phyloP scores from a whole-genome alignment of 2,888 invertebrate genomes.

The Megamerina dolium region DNA sequence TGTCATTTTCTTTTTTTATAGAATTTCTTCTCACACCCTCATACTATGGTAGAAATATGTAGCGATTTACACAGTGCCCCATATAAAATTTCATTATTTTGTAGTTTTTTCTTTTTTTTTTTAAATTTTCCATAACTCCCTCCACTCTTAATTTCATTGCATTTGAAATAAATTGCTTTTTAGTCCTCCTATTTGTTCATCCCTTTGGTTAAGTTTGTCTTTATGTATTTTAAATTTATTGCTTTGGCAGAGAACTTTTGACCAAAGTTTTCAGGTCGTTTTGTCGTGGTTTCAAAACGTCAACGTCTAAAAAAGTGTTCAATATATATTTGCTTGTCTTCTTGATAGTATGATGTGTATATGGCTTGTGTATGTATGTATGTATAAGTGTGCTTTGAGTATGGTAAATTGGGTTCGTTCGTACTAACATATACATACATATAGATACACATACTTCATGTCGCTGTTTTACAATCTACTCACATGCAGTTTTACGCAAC shows the following conservation, averaged over 20 bases:
- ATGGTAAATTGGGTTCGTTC: too few relatives aligned
- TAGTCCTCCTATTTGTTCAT: conserved; percentile 9
- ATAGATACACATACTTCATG: conserved; percentile 11
- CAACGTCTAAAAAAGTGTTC: not conserved
- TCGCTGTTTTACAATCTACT: too few relatives aligned
- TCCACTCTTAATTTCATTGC: not conserved
- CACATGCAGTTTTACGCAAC: too few relatives aligned
- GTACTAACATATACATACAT: too few relatives aligned
- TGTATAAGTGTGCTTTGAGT: conserved; percentile 1
- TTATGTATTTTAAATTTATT: conserved; percentile 23
- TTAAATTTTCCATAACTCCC: not conserved
- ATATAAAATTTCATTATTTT: too few relatives aligned
- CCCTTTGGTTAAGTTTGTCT: not conserved
- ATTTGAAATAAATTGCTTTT: too few relatives aligned
- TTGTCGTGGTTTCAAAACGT: conserved; percentile 1
- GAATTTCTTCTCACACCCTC: too few relatives aligned
- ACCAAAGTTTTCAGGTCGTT: conserved; percentile 19
- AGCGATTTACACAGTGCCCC: too few relatives aligned
- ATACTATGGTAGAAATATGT: too few relatives aligned
- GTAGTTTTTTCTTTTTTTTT: too few relatives aligned
- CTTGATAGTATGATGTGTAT: not conserved
- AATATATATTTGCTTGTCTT: not conserved
- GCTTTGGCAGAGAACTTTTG: conserved; percentile 16
- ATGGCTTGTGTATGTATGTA: not conserved
- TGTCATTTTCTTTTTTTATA: too few relatives aligned